Percentiles rank a stretch among this genome's conserved stretches.
These are phyloP conservation scores for Cottus gobio DNA, from an alignment of 2,113 vertebrate genomes.

Conservation along the genomic window DNA sequence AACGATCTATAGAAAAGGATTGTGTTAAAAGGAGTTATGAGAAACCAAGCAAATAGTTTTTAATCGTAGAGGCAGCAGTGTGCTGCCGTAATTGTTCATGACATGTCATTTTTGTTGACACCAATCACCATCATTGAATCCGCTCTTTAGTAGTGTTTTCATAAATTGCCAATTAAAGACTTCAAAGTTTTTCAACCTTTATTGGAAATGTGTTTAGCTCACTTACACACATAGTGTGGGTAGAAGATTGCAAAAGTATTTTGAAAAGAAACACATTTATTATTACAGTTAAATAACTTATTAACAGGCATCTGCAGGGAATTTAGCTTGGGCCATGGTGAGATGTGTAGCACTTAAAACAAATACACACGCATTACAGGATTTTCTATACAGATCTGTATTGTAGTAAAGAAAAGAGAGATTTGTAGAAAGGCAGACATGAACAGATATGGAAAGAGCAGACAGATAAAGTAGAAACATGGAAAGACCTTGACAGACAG, in stretches of 20 bases:
- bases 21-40: not conserved
- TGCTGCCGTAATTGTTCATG: not conserved
- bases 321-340: not conserved
- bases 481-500: not conserved
- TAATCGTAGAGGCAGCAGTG: not conserved
- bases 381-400: not conserved
- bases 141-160: not conserved
- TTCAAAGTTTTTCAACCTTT: not conserved
- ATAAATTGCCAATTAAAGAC: not conserved
- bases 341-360: not conserved
- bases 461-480: not conserved
- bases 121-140: not conserved
- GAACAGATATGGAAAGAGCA: conserved; percentile 3
- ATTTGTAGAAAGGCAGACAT: not conserved
- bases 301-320: not conserved
- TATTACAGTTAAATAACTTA: not conserved
- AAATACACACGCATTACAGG: not conserved
- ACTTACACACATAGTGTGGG: not conserved
- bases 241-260: not conserved
- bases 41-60: not conserved
- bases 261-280: too few relatives aligned
- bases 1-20: not conserved
- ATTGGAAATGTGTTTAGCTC: not conserved
- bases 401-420: not conserved
- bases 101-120: not conserved